phyloP scores from a whole-genome alignment of 2,113 vertebrate genomes.

The Eidolon helvum region DNA sequence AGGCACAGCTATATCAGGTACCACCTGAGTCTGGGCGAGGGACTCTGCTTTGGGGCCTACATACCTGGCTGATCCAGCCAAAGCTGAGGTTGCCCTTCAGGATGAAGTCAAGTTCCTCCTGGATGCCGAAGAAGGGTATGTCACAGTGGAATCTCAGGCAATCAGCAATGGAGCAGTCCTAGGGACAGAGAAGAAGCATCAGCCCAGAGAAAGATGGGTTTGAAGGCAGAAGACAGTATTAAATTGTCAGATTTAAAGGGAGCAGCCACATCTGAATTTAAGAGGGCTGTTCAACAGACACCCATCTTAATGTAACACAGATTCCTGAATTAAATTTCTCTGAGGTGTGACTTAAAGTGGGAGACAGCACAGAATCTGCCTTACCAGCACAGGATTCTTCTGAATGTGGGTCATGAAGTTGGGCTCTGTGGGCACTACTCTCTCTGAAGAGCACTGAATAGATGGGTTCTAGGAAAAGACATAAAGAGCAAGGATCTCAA shows the following conservation, averaged over 20 bases:
- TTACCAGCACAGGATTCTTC: slow-evolving; percentile 56
- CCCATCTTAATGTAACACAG: neutral
- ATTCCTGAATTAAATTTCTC: neutral
- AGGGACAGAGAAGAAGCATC: neutral
- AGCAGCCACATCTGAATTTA: slow-evolving; percentile 48
- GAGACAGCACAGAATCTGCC: neutral
- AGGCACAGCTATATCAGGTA: neutral
- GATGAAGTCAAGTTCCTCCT: slow-evolving; percentile 69
- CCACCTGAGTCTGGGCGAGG: neutral
- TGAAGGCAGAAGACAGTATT: neutral
- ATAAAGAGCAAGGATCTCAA: neutral
- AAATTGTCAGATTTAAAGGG: neutral
- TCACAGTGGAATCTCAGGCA: slow-evolving; percentile 83
- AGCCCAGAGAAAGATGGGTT: neutral
- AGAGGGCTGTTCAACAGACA: neutral
- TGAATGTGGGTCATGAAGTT: slow-evolving; percentile 14
- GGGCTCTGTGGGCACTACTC: neutral
- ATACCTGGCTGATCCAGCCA: slow-evolving; percentile 86
- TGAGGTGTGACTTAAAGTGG: slow-evolving; percentile 1
- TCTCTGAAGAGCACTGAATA: slow-evolving; percentile 29
- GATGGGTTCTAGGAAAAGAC: slow-evolving; percentile 36
- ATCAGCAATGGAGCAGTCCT: slow-evolving; percentile 85
- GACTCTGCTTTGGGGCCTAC: neutral
- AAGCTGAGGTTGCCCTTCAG: slow-evolving; percentile 86
- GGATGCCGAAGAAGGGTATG: slow-evolving; percentile 61